phyloP scores from a whole-genome alignment of 2,113 vertebrate species.

The Saguinus midas region DNA sequence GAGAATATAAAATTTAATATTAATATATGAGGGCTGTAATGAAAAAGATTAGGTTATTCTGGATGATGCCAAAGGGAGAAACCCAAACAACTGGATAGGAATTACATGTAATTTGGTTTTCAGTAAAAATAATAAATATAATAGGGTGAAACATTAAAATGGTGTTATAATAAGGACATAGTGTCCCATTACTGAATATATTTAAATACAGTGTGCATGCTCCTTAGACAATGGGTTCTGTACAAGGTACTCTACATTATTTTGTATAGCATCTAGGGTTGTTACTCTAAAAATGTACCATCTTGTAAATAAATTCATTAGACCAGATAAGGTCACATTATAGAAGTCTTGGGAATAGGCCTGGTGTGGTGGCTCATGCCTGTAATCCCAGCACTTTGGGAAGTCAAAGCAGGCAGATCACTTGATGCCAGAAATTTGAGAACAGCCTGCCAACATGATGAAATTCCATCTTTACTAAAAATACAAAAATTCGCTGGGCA shows the following conservation, averaged over 20 bases:
- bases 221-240: background rate
- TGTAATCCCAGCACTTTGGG: too few species aligned
- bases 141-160: background rate
- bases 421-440: too few species aligned
- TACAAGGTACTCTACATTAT: background rate
- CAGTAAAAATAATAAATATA: background rate
- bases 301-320: background rate
- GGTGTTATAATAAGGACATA: background rate
- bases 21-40: background rate
- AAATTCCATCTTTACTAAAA: too few species aligned
- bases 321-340: background rate
- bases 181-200: background rate
- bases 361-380: too few species aligned
- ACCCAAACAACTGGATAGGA: background rate
- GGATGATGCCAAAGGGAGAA: background rate
- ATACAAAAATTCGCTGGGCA: too few species aligned
- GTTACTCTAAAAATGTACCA: background rate
- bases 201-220: background rate
- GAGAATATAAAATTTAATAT: background rate
- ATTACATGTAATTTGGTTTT: background rate
- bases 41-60: background rate
- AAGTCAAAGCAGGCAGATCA: too few species aligned
- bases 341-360: background rate
- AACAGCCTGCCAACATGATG: too few species aligned
- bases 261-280: background rate